Percentiles rank a stretch among this genome's conserved stretches.
Conservation (phyloP, 2,797 vertebrate species). For the Coracias cyanogaster region DNA sequence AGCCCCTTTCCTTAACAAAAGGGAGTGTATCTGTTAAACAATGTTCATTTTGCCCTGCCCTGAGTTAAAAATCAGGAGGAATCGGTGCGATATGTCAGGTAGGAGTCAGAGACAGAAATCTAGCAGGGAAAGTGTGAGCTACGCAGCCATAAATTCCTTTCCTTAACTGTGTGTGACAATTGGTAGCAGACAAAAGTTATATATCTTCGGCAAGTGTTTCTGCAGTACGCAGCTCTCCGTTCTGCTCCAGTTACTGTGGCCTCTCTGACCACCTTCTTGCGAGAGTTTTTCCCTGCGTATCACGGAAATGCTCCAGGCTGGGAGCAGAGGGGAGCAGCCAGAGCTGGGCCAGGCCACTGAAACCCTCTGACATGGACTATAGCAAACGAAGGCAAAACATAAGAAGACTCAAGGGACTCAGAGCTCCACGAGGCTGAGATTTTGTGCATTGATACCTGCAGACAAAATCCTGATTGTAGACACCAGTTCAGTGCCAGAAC, state of each 20-base stretch:
- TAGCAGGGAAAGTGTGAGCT: neutral
- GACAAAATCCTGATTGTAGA: conserved; percentile 84
- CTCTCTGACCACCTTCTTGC: conserved; percentile 36
- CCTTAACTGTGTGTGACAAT: conserved; percentile 50
- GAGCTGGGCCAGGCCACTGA: conserved; percentile 25
- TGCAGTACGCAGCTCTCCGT: conserved; percentile 3
- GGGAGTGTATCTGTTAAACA: neutral
- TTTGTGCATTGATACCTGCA: conserved; percentile 75
- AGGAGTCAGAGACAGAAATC: conserved; percentile 27
- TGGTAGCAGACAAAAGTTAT: conserved; percentile 56
- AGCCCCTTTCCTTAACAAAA: neutral
- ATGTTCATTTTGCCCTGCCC: neutral
- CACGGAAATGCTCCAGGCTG: conserved; percentile 8
- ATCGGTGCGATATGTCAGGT: neutral
- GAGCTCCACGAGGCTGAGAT: conserved; percentile 69
- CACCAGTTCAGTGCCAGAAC: conserved; percentile 67
- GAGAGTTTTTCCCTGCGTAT: neutral
- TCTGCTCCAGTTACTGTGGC: conserved; percentile 28
- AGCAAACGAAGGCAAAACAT: conserved; percentile 71
- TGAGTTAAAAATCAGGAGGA: neutral
- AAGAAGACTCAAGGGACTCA: conserved; percentile 49
- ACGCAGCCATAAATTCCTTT: neutral
- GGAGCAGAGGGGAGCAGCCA: conserved; percentile 30
- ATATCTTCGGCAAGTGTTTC: neutral
- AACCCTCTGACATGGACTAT: conserved; percentile 37